Evolutionary conservation across 1,140 invertebrate genomes (phyloP).

Genomic region (Chelonus insularis): DNA sequence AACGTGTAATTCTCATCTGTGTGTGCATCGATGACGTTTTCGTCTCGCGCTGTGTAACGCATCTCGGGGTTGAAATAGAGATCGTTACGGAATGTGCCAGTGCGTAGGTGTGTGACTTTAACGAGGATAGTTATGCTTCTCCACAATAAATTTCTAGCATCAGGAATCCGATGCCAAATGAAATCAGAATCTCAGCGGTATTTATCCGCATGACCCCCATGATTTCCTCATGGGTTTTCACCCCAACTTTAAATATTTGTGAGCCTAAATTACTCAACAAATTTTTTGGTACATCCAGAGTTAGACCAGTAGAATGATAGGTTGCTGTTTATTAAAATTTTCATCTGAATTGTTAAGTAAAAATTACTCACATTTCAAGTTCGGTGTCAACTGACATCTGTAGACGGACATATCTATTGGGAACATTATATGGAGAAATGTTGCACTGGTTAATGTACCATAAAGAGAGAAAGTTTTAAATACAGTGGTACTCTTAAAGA

Average conservation of each 20-base stretch:
- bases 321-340: background rate
- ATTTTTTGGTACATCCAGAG: background rate
- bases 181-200: background rate
- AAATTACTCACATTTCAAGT: background rate
- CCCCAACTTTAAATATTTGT: background rate
- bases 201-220: background rate
- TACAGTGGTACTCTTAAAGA: background rate
- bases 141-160: constrained; percentile 14
- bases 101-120: constrained; percentile 50
- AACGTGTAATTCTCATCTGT: constrained; percentile 15
- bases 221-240: background rate
- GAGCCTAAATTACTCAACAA: background rate
- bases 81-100: constrained; percentile 44
- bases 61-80: constrained; percentile 37
- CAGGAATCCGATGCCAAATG: background rate
- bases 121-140: constrained; percentile 20
- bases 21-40: constrained; percentile 25
- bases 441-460: constrained; percentile 6
- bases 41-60: constrained; percentile 34
- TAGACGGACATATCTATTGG: background rate
- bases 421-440: constrained; percentile 10
- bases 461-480: constrained; percentile 16
- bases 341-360: background rate
- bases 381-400: constrained; percentile 1
- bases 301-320: background rate